A percentile compares a stretch with the other conserved stretches of the same genome.
Evolutionary conservation across 2,113 vertebrate genomes (phyloP).

Genomic region (Rattus rattus): DNA sequence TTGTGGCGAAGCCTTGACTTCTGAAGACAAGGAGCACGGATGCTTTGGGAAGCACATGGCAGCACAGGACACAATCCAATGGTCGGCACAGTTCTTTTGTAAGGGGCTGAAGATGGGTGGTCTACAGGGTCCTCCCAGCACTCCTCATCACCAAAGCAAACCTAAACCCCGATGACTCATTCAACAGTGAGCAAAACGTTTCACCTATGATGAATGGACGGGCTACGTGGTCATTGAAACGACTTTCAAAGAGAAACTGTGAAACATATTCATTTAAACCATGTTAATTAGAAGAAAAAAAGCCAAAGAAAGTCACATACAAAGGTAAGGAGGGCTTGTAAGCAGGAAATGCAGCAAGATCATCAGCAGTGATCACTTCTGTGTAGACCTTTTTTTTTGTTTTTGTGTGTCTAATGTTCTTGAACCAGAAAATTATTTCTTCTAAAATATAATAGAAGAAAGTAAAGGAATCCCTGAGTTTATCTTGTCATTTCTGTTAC

Average conservation of each 20-base stretch:
- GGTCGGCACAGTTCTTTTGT: neutral
- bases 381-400: neutral
- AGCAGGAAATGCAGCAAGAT: neutral
- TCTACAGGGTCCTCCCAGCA: neutral
- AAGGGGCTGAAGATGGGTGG: neutral
- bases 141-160: slow-evolving; percentile 25
- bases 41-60: slow-evolving; percentile 7
- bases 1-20: neutral
- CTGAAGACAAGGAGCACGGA: neutral
- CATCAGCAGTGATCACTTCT: neutral
- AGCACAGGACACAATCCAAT: neutral
- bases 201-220: slow-evolving; percentile 20
- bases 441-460: neutral
- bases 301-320: neutral
- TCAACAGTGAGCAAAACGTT: neutral
- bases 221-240: slow-evolving; percentile 38
- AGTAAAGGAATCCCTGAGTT: neutral
- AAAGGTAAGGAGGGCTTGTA: neutral
- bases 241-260: slow-evolving; percentile 37
- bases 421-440: neutral
- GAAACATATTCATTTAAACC: slow-evolving; percentile 40
- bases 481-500: neutral
- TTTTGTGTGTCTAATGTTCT: slow-evolving; percentile 18
- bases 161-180: neutral
- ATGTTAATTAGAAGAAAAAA: slow-evolving; percentile 18